A percentile compares a stretch with the other conserved stretches of the same genome.
phyloP scores from a whole-genome alignment of 1,140 invertebrate species.

The Leptonema lineaticorne region DNA sequence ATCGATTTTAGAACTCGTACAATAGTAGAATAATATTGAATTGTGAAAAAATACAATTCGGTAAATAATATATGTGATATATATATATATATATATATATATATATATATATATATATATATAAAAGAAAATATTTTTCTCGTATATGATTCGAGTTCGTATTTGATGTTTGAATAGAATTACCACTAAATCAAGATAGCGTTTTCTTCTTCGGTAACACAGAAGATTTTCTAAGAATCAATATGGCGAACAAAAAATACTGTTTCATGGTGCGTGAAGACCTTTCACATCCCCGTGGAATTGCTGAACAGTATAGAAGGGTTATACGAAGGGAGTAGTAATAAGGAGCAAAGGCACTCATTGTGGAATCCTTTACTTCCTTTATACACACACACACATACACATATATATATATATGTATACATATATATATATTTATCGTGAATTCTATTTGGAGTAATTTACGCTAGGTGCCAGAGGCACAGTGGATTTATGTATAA shows the following conservation, averaged over 20 bases:
- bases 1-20: no score
- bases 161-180: neutral
- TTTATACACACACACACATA: no score
- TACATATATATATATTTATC: no score
- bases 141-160: no score
- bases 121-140: no score
- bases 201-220: neutral
- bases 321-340: neutral
- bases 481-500: neutral
- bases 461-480: constrained; percentile 23
- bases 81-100: no score
- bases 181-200: neutral
- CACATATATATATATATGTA: no score
- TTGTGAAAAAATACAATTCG: no score
- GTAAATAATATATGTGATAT: no score
- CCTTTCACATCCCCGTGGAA: constrained; percentile 16
- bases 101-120: no score
- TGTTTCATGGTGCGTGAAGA: constrained; percentile 20
- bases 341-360: constrained; percentile 28
- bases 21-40: no score
- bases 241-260: constrained; percentile 21
- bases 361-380: constrained; percentile 30
- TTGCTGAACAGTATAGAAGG: neutral
- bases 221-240: constrained; percentile 12
- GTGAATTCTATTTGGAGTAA: constrained; percentile 32